phyloP scores from a whole-genome alignment of 2,888 invertebrate genomes.

The Melieria crassipennis region DNA sequence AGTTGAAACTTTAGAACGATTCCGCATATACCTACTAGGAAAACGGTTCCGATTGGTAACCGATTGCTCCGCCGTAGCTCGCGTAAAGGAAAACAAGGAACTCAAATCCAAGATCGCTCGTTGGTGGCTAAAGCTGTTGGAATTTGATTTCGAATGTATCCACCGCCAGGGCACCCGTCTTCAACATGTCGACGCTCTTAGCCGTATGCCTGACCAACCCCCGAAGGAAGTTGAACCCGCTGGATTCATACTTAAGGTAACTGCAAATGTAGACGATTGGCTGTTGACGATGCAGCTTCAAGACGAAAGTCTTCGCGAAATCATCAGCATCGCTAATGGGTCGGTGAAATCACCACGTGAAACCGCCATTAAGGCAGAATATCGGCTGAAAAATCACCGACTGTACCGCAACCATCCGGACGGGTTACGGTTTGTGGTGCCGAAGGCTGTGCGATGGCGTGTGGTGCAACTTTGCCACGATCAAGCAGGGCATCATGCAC shows the following conservation, averaged over 20 bases:
- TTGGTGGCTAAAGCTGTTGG: too few relatives aligned
- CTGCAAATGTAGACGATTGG: slow-evolving; percentile 30
- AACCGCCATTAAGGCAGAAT: too few relatives aligned
- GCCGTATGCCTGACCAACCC: slow-evolving; percentile 24
- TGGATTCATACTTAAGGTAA: slow-evolving; percentile 20
- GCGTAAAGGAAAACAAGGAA: slow-evolving; percentile 13
- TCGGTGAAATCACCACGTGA: too few relatives aligned
- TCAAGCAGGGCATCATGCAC: neutral
- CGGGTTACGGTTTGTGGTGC: neutral
- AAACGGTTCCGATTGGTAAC: slow-evolving; percentile 36
- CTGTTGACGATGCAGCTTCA: slow-evolving; percentile 35
- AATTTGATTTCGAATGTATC: too few relatives aligned
- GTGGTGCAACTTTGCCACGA: slow-evolving; percentile 1
- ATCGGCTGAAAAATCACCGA: too few relatives aligned
- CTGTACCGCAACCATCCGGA: neutral
- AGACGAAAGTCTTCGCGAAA: slow-evolving; percentile 26
- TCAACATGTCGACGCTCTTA: slow-evolving; percentile 31
- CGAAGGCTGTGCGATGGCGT: slow-evolving; percentile 1
- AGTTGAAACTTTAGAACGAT: slow-evolving; percentile 38
- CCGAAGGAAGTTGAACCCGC: slow-evolving; percentile 24
- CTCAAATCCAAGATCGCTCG: slow-evolving; percentile 31
- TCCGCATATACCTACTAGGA: too few relatives aligned
- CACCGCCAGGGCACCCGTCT: slow-evolving; percentile 14
- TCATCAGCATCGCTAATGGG: neutral
- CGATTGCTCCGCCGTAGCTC: slow-evolving; percentile 21